phyloP scores from a whole-genome alignment of 2,113 vertebrate genomes.

The Xerus inauris region DNA sequence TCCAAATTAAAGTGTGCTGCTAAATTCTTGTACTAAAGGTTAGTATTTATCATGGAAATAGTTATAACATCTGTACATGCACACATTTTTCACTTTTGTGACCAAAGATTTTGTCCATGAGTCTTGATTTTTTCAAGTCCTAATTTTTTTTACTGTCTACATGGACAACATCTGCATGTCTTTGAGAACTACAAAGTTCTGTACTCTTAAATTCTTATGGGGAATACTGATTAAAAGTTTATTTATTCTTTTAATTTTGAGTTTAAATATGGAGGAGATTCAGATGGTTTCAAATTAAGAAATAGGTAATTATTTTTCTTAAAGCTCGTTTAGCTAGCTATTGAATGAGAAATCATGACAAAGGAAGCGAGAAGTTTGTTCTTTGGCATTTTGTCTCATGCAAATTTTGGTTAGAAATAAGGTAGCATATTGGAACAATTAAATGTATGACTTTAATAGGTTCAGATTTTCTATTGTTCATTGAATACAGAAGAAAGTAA shows the following conservation, averaged over 20 bases:
- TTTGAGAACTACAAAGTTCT: conserved; percentile 78
- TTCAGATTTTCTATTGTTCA: conserved; percentile 67
- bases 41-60: conserved; percentile 84
- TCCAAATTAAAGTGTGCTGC: conserved; percentile 80
- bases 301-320: conserved; percentile 50
- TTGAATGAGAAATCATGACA: conserved; percentile 62
- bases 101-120: conserved; percentile 79
- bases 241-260: conserved; percentile 79
- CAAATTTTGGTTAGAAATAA: conserved; percentile 67
- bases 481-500: conserved; percentile 64
- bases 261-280: conserved; percentile 75
- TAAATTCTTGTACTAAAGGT: conserved; percentile 77
- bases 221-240: conserved; percentile 81
- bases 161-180: conserved; percentile 74
- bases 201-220: conserved; percentile 70
- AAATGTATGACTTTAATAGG: conserved; percentile 56
- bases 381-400: conserved; percentile 54
- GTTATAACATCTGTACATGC: conserved; percentile 84
- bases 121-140: conserved; percentile 73
- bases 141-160: conserved; percentile 65
- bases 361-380: conserved; percentile 16
- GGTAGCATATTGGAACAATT: conserved; percentile 71
- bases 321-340: conserved; percentile 48
- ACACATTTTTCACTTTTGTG: conserved; percentile 79
- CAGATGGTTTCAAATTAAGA: conserved; percentile 63